phyloP scores from a whole-genome alignment of 2,888 invertebrate species.

The Spicauda simplicius region DNA sequence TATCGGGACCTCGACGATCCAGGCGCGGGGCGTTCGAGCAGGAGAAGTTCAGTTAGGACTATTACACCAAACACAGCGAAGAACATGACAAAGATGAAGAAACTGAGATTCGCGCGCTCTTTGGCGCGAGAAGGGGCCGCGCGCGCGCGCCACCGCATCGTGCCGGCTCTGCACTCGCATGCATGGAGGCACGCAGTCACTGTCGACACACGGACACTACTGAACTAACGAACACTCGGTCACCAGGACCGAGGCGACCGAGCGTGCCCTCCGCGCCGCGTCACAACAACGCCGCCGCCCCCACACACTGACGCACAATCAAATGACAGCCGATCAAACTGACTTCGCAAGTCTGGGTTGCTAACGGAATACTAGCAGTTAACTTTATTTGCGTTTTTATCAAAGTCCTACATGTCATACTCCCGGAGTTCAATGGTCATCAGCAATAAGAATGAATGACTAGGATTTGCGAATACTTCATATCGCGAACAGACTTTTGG shows the following conservation, averaged over 20 bases:
- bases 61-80: constrained; percentile 95
- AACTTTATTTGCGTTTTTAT: constrained; percentile 1
- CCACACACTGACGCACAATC: constrained; percentile 50
- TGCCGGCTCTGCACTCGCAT: constrained; percentile 56
- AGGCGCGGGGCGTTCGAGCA: constrained; percentile 83
- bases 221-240: constrained; percentile 47
- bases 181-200: constrained; percentile 58
- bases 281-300: constrained; percentile 56
- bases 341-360: constrained; percentile 40
- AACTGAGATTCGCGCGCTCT: constrained; percentile 94
- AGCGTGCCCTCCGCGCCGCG: constrained; percentile 52
- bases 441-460: too few species aligned
- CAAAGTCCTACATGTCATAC: not conserved
- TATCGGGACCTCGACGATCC: constrained; percentile 78
- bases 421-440: too few species aligned
- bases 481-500: too few species aligned
- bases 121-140: constrained; percentile 84
- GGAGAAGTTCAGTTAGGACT: constrained; percentile 93
- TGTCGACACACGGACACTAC: constrained; percentile 54
- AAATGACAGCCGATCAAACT: constrained; percentile 44
- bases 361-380: constrained; percentile 31
- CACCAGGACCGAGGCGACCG: constrained; percentile 52
- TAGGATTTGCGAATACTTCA: too few species aligned
- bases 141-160: constrained; percentile 80
- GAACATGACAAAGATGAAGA: constrained; percentile 95